phyloP scores from a whole-genome alignment of 1,140 invertebrate species.

The Diorhabda sublineata region DNA sequence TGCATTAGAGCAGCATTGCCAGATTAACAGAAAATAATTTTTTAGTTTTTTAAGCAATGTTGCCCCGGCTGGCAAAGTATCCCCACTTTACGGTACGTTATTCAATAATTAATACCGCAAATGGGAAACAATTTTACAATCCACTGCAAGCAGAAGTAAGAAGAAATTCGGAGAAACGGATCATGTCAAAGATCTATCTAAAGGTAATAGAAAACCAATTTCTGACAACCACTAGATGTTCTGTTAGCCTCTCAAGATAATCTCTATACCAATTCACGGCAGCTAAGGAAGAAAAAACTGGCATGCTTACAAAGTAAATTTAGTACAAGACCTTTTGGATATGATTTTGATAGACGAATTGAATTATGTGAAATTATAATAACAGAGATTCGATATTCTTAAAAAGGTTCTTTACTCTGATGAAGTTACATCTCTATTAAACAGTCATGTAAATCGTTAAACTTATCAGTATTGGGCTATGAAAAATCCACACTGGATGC shows the following conservation, averaged over 20 bases:
- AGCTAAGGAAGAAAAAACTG: neutral
- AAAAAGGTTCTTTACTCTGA: no score
- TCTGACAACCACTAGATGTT: neutral
- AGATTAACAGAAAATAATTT: no score
- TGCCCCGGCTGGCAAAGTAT: no score
- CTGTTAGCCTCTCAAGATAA: neutral
- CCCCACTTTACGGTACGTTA: neutral
- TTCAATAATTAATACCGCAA: neutral
- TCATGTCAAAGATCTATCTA: neutral
- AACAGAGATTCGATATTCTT: no score
- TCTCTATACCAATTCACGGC: neutral
- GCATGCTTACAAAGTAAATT: neutral
- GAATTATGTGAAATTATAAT: no score
- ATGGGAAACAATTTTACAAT: neutral
- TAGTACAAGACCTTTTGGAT: neutral
- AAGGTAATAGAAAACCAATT: neutral
- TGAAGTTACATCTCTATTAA: no score
- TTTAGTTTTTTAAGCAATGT: no score
- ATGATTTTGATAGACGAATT: no score
- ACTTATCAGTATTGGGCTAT: no score
- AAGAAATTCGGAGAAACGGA: neutral
- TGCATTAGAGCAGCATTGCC: no score
- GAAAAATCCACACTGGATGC: no score
- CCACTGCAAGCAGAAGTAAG: neutral
- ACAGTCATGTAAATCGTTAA: no score